A percentile compares a stretch with the other conserved stretches of the same genome.
phyloP scores from a whole-genome alignment of 2,888 invertebrate genomes.

The Colostygia pectinataria region DNA sequence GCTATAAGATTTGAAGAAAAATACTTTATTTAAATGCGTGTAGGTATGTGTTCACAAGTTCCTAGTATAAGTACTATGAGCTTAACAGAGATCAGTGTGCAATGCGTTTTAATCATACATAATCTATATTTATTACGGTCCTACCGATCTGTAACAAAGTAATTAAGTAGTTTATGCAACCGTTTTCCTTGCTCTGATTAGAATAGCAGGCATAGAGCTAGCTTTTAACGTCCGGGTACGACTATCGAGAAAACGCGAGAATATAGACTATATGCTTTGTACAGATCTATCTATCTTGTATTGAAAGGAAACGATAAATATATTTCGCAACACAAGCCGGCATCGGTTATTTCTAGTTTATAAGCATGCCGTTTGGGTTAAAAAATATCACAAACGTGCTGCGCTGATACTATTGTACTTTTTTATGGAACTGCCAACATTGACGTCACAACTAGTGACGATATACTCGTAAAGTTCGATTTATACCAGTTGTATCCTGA shows the following conservation, averaged over 20 bases:
- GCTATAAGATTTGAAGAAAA: no score
- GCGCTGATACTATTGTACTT: no score
- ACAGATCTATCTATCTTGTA: slow-evolving; percentile 1
- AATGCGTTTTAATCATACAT: slow-evolving; percentile 16
- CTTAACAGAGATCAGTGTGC: not conserved
- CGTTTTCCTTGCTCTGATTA: slow-evolving; percentile 28
- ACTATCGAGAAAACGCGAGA: slow-evolving; percentile 6
- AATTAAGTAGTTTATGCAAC: slow-evolving; percentile 28
- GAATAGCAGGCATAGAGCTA: slow-evolving; percentile 19
- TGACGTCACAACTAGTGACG: no score
- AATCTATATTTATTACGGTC: slow-evolving; percentile 11
- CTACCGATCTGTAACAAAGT: slow-evolving; percentile 20
- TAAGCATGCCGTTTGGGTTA: not conserved
- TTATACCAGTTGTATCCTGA: no score
- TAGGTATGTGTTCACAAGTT: no score
- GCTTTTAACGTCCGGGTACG: slow-evolving; percentile 20
- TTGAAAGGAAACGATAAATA: not conserved
- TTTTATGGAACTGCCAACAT: no score
- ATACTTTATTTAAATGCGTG: no score
- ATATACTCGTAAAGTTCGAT: no score
- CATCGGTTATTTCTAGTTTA: not conserved
- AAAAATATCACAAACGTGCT: not conserved
- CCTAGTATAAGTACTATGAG: not conserved
- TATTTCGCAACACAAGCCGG: not conserved
- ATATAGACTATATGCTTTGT: slow-evolving; percentile 1